These are phyloP conservation scores for Todus mexicanus DNA, from an alignment of 2,797 vertebrate species.

Conservation along the genomic window DNA sequence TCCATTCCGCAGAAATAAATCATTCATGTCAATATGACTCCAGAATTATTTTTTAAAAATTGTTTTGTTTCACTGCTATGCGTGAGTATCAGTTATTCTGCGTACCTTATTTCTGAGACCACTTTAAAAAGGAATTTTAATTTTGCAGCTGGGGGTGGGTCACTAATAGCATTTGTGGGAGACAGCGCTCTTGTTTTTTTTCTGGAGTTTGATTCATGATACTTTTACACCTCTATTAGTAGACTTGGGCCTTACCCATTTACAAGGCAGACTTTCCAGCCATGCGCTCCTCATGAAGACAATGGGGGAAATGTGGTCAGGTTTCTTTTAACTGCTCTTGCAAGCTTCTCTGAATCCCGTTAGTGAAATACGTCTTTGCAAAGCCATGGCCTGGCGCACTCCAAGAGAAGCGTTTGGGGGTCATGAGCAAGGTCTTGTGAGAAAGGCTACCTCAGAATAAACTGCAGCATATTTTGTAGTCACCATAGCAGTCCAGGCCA, in stretches of 20 bases:
- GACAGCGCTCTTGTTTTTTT: background rate
- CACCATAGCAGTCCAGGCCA: background rate
- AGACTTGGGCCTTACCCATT: background rate
- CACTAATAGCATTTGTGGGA: background rate
- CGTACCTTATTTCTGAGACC: background rate
- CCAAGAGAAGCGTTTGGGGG: background rate
- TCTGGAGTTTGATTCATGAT: background rate
- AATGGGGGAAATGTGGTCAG: background rate
- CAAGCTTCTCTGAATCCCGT: background rate
- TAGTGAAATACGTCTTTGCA: background rate
- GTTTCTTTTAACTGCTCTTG: background rate
- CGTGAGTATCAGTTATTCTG: background rate
- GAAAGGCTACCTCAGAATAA: background rate
- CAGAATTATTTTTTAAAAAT: constrained; percentile 34
- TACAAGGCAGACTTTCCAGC: background rate
- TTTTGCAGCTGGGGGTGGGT: constrained; percentile 9
- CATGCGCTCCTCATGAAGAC: background rate
- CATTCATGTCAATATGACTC: constrained; percentile 29
- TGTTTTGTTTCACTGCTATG: background rate
- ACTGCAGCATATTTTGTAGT: background rate
- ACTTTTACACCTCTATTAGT: background rate
- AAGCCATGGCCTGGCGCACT: background rate
- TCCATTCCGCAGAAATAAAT: constrained; percentile 51
- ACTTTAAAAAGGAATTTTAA: constrained; percentile 22
- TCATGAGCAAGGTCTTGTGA: background rate